These are phyloP conservation scores for Yponomeuta sedellus DNA, from an alignment of 2,888 invertebrate species.

Conservation along the genomic window DNA sequence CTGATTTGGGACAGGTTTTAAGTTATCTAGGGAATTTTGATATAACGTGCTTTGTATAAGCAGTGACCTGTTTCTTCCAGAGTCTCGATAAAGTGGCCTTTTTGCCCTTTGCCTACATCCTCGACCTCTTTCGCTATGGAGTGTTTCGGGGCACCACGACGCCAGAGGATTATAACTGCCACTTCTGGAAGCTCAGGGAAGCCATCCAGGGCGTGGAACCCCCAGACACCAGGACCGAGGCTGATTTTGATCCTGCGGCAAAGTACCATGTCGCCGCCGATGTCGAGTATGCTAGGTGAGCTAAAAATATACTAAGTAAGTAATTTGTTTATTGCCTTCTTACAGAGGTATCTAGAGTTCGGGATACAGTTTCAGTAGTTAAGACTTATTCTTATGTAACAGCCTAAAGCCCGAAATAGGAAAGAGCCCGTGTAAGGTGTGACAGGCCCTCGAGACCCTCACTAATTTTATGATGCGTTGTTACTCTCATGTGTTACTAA, in stretches of 20 bases:
- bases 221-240: constrained; percentile 76
- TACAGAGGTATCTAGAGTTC: too few relatives aligned
- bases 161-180: constrained; percentile 78
- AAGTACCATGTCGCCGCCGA: constrained; percentile 82
- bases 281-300: constrained; percentile 80
- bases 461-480: too few relatives aligned
- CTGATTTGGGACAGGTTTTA: too few relatives aligned
- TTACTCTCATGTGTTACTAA: too few relatives aligned
- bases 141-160: constrained; percentile 79
- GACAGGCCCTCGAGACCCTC: too few relatives aligned
- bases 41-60: too few relatives aligned
- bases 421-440: too few relatives aligned
- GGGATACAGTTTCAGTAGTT: too few relatives aligned
- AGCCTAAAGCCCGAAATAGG: too few relatives aligned
- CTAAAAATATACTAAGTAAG: constrained; percentile 22
- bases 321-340: too few relatives aligned
- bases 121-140: constrained; percentile 83
- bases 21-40: too few relatives aligned
- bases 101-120: constrained; percentile 81
- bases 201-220: constrained; percentile 79
- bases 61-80: neutral
- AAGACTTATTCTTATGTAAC: too few relatives aligned
- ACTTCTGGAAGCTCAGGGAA: constrained; percentile 79
- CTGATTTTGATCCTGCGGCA: constrained; percentile 81
- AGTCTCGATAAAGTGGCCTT: constrained; percentile 81